Percentiles rank a stretch among this genome's conserved stretches.
Evolutionary conservation across 2,113 vertebrate species (phyloP).

Genomic region (Erythrolamprus reginae): DNA sequence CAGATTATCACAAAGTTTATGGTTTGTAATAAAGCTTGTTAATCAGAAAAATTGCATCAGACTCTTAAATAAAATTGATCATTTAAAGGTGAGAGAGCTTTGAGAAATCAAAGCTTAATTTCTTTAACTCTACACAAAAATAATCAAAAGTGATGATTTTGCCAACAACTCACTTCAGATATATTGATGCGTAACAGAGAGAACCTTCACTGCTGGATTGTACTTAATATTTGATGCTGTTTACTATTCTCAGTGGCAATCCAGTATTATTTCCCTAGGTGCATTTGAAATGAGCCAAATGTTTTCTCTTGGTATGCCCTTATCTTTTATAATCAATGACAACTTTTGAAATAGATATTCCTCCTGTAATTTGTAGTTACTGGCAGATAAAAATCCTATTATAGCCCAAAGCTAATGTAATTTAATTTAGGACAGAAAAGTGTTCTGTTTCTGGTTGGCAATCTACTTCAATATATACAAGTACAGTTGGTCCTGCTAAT

Average conservation of each 20-base stretch:
- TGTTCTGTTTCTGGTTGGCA: not conserved
- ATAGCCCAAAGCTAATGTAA: not conserved
- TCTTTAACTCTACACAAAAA: not conserved
- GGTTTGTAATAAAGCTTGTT: not conserved
- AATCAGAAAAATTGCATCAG: not conserved
- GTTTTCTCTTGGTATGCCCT: not conserved
- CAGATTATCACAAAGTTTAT: not conserved
- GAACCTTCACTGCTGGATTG: not conserved
- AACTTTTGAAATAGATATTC: not conserved
- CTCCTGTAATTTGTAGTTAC: fast-evolving
- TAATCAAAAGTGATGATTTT: not conserved
- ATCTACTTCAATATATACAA: not conserved
- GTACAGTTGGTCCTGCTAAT: not conserved
- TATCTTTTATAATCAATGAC: not conserved
- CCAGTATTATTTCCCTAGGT: not conserved
- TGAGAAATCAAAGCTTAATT: not conserved
- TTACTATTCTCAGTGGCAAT: not conserved
- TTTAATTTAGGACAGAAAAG: not conserved
- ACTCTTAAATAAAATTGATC: not conserved
- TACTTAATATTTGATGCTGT: not conserved
- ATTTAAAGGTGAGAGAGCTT: not conserved
- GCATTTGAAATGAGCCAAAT: not conserved
- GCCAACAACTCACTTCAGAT: not conserved
- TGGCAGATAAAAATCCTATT: not conserved
- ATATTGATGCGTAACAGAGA: not conserved